A percentile compares a stretch with the other conserved stretches of the same genome.
phyloP scores from a whole-genome alignment of 2,888 invertebrate species.

The Coleophora deauratella region DNA sequence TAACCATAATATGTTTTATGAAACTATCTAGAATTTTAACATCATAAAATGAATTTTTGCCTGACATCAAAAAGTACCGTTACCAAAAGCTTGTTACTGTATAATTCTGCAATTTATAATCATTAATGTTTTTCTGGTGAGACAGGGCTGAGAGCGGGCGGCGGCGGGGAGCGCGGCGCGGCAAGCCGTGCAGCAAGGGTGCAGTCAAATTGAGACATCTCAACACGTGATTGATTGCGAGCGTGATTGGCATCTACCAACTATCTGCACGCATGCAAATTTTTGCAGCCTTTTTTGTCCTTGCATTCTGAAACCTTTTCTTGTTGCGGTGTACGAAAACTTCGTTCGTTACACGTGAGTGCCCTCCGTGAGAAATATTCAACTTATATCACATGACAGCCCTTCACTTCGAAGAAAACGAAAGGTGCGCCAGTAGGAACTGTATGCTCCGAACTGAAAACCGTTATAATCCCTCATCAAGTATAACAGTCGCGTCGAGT shows the following conservation, averaged over 20 bases:
- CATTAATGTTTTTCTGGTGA: conserved; percentile 54
- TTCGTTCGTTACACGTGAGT: conserved; percentile 49
- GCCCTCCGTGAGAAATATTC: conserved; percentile 55
- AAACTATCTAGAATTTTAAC: no score
- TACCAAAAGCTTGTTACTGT: conserved; percentile 40
- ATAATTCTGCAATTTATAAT: conserved; percentile 67
- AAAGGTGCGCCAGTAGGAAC: conserved; percentile 41
- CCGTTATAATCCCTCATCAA: conserved; percentile 68
- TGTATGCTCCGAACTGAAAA: conserved; percentile 37
- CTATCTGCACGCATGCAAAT: conserved; percentile 52
- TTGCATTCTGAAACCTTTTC: conserved; percentile 34
- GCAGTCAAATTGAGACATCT: conserved; percentile 64
- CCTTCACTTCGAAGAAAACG: conserved; percentile 50
- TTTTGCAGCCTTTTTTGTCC: conserved; percentile 36
- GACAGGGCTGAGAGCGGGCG: conserved; percentile 30
- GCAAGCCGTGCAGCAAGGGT: conserved; percentile 34
- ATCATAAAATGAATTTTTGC: no score
- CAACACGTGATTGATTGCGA: conserved; percentile 62
- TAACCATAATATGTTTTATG: no score
- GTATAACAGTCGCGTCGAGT: conserved; percentile 49
- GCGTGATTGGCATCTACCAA: conserved; percentile 56
- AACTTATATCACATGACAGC: conserved; percentile 57
- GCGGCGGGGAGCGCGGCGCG: conserved; percentile 15
- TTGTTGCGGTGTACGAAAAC: conserved; percentile 37
- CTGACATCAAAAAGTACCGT: conserved; percentile 29